Evolutionary conservation across 1,140 invertebrate species (phyloP), one percentile per base, ranked within the genome.

Genomic region (Dufourea novaeangliae): DNA sequence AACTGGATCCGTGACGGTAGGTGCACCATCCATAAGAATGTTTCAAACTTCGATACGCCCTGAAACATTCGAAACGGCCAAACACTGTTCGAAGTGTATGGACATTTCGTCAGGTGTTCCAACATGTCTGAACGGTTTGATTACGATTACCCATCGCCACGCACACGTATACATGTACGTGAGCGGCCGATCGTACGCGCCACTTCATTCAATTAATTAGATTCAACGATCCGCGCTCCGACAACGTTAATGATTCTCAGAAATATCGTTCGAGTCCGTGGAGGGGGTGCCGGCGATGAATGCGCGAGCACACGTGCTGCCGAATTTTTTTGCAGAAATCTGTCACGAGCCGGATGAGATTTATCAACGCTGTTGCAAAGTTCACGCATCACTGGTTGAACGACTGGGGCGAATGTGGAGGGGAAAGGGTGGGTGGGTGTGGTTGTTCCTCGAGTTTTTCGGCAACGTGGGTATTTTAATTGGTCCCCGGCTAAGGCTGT

Each of bases 301-400:
- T 17, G 39, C 70, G 41, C 56, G 64, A 37, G 41, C 78, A 84
- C 83, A 84, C 78, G 83, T 84, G 83, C 63, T 84, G 63, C 57
- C 74, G 34, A 68, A 79, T 77, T 84, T 85, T 85, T 87, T 82
- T 82, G 59, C 66, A 25, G 57, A 82, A 79, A 85, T 86, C 80
- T 85, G 84, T 86, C 84, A 86, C 72, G 81, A n/a, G 52, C 81
- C 84, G 82, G 76, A 84, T 84, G 82, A 82, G 78, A 85, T 87
- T 86, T 85, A 86, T 87, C 83, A 86, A 86, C 82, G 82, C 68
- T 68, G 34, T 64, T 74, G 81, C 78, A 68, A 80, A 86, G 73
- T 84, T 78, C 57, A 68, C 64, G 76, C 77, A 75, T 80, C 83
- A 80, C 62, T 73, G 78, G 63, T 56, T 29, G 50, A 41, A 20